Conservation (phyloP, 1,140 invertebrate genomes). For the Drosophila rhopaloa region DNA sequence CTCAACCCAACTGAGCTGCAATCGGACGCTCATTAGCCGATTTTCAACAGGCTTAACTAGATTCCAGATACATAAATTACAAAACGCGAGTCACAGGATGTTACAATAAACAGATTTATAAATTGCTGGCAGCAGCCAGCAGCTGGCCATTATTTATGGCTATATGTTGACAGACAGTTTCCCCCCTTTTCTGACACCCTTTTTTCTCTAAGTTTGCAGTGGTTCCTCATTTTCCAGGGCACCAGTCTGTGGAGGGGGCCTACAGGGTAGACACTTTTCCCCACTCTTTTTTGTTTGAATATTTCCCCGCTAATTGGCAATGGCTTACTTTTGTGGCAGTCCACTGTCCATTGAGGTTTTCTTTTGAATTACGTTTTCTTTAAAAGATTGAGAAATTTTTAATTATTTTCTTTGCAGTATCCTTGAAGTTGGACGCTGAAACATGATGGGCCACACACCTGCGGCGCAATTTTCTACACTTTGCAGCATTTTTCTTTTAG, state of each 20-base stretch:
- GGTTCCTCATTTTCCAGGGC: not conserved
- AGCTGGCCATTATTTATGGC: constrained; percentile 49
- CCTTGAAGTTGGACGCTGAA: constrained; percentile 34
- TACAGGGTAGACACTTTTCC: constrained; percentile 5
- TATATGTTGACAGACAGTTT: constrained; percentile 46
- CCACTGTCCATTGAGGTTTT: constrained; percentile 15
- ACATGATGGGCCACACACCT: constrained; percentile 58
- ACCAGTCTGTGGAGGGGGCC: not conserved
- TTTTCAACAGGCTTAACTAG: constrained; percentile 29
- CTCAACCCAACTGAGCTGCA: constrained; percentile 8
- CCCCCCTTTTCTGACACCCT: not conserved
- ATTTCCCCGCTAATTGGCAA: constrained; percentile 47
- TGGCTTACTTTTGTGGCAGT: constrained; percentile 10
- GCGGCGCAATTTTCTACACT: constrained; percentile 70
- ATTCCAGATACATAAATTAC: constrained; percentile 47
- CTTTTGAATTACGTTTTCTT: constrained; percentile 23
- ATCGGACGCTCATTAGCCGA: constrained; percentile 49
- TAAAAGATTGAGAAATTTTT: constrained; percentile 21
- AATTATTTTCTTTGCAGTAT: constrained; percentile 40
- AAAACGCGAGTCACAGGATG: constrained; percentile 23
- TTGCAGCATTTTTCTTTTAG: constrained; percentile 55
- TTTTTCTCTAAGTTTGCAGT: constrained; percentile 1
- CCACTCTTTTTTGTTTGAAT: constrained; percentile 9
- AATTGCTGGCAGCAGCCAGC: constrained; percentile 31
- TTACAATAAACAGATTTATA: constrained; percentile 53